These are phyloP conservation scores for Calliopsis andreniformis DNA, from an alignment of 1,140 invertebrate species.

Conservation along the genomic window DNA sequence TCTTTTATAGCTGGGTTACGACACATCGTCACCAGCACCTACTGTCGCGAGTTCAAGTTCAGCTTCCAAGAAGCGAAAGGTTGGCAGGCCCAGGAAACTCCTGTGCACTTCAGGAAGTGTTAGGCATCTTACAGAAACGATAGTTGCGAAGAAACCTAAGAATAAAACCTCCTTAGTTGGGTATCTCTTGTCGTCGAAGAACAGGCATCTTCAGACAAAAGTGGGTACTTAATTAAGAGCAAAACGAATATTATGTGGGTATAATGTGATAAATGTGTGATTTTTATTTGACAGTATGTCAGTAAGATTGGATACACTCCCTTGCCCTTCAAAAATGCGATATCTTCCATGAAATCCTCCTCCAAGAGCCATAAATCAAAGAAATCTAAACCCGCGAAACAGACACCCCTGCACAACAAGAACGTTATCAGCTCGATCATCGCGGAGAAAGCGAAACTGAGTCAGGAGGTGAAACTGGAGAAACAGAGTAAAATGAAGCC, in stretches of 20 bases:
- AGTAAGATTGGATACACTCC: constrained; percentile 68
- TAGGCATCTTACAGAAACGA: constrained; percentile 86
- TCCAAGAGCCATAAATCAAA: constrained; percentile 71
- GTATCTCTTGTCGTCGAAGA: constrained; percentile 85
- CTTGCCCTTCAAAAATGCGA: constrained; percentile 69
- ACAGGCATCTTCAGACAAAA: constrained; percentile 83
- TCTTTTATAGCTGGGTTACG: constrained; percentile 67
- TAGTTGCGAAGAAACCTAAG: constrained; percentile 90
- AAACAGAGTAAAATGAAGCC: constrained; percentile 84
- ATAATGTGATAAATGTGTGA: not conserved
- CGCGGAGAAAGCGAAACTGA: constrained; percentile 78
- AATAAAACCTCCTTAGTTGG: constrained; percentile 85
- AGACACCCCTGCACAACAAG: constrained; percentile 77
- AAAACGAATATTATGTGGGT: not conserved
- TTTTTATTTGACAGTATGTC: constrained; percentile 41
- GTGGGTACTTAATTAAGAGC: constrained; percentile 68
- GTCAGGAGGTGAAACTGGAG: constrained; percentile 70
- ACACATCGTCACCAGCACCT: constrained; percentile 68
- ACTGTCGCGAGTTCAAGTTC: constrained; percentile 73
- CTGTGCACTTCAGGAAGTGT: constrained; percentile 84
- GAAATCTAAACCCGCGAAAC: constrained; percentile 72
- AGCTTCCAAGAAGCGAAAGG: constrained; percentile 91
- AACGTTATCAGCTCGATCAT: constrained; percentile 79
- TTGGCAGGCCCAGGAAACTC: constrained; percentile 89
- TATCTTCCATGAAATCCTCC: constrained; percentile 61